These are phyloP conservation scores for Todus mexicanus DNA, from an alignment of 2,797 vertebrate species.

Conservation along the genomic window DNA sequence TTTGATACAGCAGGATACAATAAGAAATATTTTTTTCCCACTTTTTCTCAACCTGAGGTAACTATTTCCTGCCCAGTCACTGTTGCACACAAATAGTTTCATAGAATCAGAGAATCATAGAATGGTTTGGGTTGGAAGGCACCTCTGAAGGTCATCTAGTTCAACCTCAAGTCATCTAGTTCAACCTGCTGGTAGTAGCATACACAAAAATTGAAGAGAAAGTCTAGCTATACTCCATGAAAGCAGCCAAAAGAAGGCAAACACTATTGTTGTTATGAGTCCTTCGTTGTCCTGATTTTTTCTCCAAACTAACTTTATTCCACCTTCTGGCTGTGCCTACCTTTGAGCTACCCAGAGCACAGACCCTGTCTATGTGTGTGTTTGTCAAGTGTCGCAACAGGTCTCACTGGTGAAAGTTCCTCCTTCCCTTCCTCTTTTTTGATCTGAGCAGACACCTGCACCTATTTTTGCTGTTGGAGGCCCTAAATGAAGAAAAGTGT, in stretches of 20 bases:
- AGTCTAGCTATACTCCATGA: neutral
- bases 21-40: neutral
- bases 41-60: neutral
- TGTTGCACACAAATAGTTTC: neutral
- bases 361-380: neutral
- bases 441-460: neutral
- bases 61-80: neutral
- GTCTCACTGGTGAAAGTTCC: neutral
- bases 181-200: neutral
- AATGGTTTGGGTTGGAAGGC: too few relatives aligned
- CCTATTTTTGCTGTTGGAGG: neutral
- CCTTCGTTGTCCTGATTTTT: neutral
- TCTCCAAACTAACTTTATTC: neutral
- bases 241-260: neutral
- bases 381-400: neutral
- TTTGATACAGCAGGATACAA: conserved; percentile 20
- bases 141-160: too few relatives aligned
- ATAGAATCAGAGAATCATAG: too few relatives aligned
- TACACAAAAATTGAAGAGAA: neutral
- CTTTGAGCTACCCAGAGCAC: neutral
- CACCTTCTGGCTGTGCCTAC: neutral
- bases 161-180: too few relatives aligned
- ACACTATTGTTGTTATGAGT: neutral
- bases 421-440: neutral
- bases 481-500: neutral